Evolutionary conservation across 2,888 invertebrate genomes (phyloP), one percentile per base, ranked within the genome.

Genomic region (Apodemia zela): DNA sequence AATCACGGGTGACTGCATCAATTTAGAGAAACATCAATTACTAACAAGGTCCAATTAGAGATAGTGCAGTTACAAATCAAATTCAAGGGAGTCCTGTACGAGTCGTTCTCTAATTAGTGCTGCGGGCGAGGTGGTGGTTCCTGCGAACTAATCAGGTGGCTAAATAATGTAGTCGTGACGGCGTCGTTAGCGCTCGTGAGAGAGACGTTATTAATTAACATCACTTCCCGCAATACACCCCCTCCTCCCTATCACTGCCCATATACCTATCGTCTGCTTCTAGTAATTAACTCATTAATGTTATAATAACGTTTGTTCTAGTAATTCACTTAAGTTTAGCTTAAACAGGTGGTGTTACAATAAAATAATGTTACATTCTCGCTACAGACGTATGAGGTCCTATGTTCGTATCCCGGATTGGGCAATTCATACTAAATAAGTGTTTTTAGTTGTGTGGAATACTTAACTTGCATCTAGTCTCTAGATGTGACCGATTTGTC

Each of bases 151-250:
- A 90, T 90, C 89, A 89, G 88, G 87, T 89, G 89, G 85, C 84
- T 87, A 89, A 89, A 89, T 90, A 89, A 89, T 89, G 83, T 87
- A 89, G 82, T 86, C 87, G 87, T 89, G 87, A 88, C 86, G 87
- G 82, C 83, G 81, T 87, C 87, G 88, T 89, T 88, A 87, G 86
- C 80, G 84, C 81, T 84, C 82, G 84, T 84, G 83, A 87, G 87
- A 87, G 87, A 89, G 85, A 87, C 89, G 87, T 88, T 88, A 90
- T 89, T 89, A 90, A 89, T 90, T 90, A 89, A 87, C 87, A 85
- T 88, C 86, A 84, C 84, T 83, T 83, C 77, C 78, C 75, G 47
- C 73, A 75, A 71, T 72, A 74, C 75, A 69, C 75, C 68, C 72
- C 69, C 70, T 67, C 65, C 65, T 70, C 65, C 69, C 64, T 65